phyloP scores from a whole-genome alignment of 2,888 invertebrate species.

The Melanostoma mellinum region DNA sequence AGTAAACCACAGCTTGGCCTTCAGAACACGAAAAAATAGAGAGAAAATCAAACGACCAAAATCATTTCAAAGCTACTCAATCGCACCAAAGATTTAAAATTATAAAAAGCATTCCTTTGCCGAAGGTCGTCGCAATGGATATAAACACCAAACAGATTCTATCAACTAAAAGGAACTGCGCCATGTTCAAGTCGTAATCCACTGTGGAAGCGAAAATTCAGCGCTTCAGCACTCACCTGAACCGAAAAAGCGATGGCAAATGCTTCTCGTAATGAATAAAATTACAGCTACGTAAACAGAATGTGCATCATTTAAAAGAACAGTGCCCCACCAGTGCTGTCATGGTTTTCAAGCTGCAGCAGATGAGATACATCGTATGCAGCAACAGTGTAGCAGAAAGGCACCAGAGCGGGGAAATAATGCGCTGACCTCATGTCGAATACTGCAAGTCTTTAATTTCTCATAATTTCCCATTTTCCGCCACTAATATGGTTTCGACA shows the following conservation, averaged over 20 bases:
- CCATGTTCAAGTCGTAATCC: slow-evolving; percentile 13
- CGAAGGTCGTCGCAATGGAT: slow-evolving; percentile 24
- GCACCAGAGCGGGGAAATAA: slow-evolving; percentile 41
- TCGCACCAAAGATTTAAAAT: slow-evolving; percentile 21
- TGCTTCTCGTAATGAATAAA: slow-evolving; percentile 62
- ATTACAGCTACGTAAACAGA: slow-evolving; percentile 64
- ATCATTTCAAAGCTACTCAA: slow-evolving; percentile 26
- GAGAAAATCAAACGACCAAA: slow-evolving; percentile 15
- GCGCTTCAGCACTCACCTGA: slow-evolving; percentile 9
- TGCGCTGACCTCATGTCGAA: slow-evolving; percentile 71
- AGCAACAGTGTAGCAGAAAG: background rate
- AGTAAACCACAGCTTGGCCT: slow-evolving; percentile 21
- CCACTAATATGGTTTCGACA: slow-evolving; percentile 70
- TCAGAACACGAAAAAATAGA: slow-evolving; percentile 2
- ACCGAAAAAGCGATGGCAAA: slow-evolving; percentile 15
- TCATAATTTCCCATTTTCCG: slow-evolving; percentile 71
- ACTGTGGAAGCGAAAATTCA: slow-evolving; percentile 3
- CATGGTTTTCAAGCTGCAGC: slow-evolving; percentile 37
- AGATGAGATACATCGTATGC: slow-evolving; percentile 14
- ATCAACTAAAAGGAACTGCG: slow-evolving; percentile 21
- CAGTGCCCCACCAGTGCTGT: slow-evolving; percentile 43
- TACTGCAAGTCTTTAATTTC: slow-evolving; percentile 72
- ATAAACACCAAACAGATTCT: slow-evolving; percentile 18
- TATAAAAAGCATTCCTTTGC: slow-evolving; percentile 14
- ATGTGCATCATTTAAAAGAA: slow-evolving; percentile 63